phyloP scores from a whole-genome alignment of 2,113 vertebrate genomes.

The Sinocyclocheilus rhinocerous region DNA sequence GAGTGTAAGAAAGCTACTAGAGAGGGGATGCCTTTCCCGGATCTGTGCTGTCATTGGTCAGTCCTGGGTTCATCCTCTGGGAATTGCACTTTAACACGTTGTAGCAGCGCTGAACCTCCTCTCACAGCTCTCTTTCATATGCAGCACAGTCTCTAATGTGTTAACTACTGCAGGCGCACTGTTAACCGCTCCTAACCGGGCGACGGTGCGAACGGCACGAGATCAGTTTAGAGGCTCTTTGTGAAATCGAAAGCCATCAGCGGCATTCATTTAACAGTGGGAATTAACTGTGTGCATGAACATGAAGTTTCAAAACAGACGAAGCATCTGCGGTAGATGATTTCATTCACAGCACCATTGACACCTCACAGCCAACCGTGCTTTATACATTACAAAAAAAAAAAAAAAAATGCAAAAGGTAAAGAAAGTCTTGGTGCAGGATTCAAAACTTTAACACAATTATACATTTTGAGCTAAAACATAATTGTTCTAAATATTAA shows the following conservation, averaged over 20 bases:
- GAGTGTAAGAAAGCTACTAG: conserved; percentile 40
- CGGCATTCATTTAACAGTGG: neutral
- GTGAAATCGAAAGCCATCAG: neutral
- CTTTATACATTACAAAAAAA: no score
- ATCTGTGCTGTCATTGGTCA: conserved; percentile 66
- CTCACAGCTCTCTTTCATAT: conserved; percentile 54
- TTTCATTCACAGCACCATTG: no score
- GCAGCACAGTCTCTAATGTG: conserved; percentile 51
- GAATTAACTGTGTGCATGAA: no score
- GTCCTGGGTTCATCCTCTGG: conserved; percentile 51
- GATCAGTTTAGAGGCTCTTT: neutral
- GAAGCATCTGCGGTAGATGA: no score
- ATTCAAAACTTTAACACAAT: no score
- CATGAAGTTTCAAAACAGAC: no score
- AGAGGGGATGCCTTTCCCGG: conserved; percentile 52
- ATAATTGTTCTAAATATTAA: no score
- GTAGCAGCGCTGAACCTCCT: conserved; percentile 44
- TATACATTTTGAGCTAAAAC: no score
- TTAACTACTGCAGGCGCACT: conserved; percentile 48
- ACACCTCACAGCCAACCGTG: no score
- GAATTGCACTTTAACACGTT: conserved; percentile 56
- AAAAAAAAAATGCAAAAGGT: no score
- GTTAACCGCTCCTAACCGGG: conserved; percentile 13
- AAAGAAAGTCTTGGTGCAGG: no score
- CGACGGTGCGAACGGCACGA: neutral